A percentile compares a stretch with the other conserved stretches of the same genome.
phyloP scores from a whole-genome alignment of 2,888 invertebrate species.

The Cacoxenus indagator region DNA sequence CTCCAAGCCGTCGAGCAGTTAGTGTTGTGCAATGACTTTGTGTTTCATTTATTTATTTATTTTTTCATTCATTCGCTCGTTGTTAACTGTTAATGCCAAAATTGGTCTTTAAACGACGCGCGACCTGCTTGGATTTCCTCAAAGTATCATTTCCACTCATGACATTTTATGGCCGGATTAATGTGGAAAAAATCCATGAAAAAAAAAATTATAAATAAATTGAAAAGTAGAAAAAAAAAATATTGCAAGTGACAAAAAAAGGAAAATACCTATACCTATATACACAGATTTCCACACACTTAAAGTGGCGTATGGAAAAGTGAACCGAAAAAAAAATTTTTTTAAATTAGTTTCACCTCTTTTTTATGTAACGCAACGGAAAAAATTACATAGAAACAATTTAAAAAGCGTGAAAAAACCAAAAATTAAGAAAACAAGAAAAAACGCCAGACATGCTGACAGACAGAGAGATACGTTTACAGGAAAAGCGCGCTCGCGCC shows the following conservation, averaged over 20 bases:
- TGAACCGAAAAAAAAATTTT: too few relatives aligned
- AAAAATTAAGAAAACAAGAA: conserved; percentile 21
- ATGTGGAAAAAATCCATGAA: conserved; percentile 36
- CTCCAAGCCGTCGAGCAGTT: background rate
- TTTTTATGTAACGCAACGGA: conserved; percentile 38
- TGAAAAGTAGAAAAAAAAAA: conserved; percentile 29
- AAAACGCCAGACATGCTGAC: conserved; percentile 26
- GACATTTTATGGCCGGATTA: conserved; percentile 15
- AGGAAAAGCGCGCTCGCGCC: conserved; percentile 40
- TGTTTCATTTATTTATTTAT: background rate
- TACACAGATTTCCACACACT: conserved; percentile 22
- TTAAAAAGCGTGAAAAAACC: conserved; percentile 51
- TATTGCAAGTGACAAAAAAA: conserved; percentile 43
- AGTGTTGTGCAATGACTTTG: conserved; percentile 13
- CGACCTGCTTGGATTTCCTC: conserved; percentile 1
- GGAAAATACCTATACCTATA: conserved; percentile 26
- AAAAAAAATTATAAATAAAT: conserved; percentile 52
- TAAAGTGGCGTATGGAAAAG: too few relatives aligned
- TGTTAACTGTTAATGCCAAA: background rate
- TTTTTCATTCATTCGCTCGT: too few relatives aligned
- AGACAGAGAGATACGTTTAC: conserved; percentile 3
- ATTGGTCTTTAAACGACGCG: background rate
- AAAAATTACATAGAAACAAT: conserved; percentile 27
- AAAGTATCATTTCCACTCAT: background rate
- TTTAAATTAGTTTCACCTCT: conserved; percentile 62